Conservation (phyloP, 2,797 vertebrate genomes). For the Erpetoichthys calabaricus region DNA sequence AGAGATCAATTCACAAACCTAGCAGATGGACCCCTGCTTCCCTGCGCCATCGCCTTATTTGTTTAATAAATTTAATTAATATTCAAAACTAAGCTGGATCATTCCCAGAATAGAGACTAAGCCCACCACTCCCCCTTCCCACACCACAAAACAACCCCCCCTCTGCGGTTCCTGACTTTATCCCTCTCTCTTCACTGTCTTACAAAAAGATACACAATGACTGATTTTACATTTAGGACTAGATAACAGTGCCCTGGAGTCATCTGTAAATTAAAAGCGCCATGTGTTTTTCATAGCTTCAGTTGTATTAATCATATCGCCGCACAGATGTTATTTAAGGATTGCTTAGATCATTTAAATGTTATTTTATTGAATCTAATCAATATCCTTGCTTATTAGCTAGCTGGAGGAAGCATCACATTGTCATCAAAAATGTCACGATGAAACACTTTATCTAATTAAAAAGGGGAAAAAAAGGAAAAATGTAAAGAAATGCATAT, state of each 20-base stretch:
- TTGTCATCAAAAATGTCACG: constrained; percentile 1
- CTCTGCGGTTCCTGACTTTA: constrained; percentile 10
- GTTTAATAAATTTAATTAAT: constrained; percentile 92
- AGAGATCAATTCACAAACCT: constrained; percentile 58
- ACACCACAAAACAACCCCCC: neutral
- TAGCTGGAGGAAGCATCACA: constrained; percentile 4
- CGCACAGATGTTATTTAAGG: constrained; percentile 25
- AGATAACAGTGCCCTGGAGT: constrained; percentile 45
- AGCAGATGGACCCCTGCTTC: constrained; percentile 72
- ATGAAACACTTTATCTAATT: constrained; percentile 11
- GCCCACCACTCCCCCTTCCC: constrained; percentile 28
- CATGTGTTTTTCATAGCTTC: constrained; percentile 40
- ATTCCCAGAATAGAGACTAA: constrained; percentile 50
- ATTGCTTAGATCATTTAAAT: constrained; percentile 6
- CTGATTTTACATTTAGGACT: constrained; percentile 56
- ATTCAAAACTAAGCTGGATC: constrained; percentile 61
- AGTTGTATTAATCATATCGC: constrained; percentile 41
- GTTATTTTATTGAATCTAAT: constrained; percentile 2
- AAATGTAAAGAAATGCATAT: neutral
- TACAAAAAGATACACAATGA: constrained; percentile 42
- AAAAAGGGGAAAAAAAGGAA: constrained; percentile 2
- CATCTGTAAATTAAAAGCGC: constrained; percentile 49
- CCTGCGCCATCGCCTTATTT: constrained; percentile 67
- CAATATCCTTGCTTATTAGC: neutral
- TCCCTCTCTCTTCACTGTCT: constrained; percentile 1